Evolutionary conservation across 2,888 invertebrate species (phyloP), one percentile per base, ranked within the genome.

Genomic region (Calameuta pallipes): DNA sequence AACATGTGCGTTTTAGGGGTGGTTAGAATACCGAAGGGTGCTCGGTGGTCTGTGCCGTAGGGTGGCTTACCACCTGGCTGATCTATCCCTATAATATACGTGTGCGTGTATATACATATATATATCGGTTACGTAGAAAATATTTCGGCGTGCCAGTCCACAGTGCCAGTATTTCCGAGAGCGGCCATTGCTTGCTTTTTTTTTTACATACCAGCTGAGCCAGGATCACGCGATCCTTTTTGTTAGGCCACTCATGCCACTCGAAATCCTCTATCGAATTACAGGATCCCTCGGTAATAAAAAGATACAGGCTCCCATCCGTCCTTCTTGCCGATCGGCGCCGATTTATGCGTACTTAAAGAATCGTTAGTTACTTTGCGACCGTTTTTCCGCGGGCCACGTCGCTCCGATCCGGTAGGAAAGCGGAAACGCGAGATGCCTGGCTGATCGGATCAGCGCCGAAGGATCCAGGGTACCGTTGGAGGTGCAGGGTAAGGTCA

Each of bases 21-120:
- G 37, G 56, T 56, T 56, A 56, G 56, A 56, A 56, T 56, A 23
- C 23, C 56, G 56, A 56, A 56, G 56, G 56, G 56, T 23, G 56
- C 56, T 56, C 23, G 56, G 56, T 1, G 56, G 15, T 56, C 23
- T 56, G 37, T 37, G 56, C 23, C 23, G 56, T 56, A 15, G 56
- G 56, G 56, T 56, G 33, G 71, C 15, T 71, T 31, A 84, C 88
- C 88, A 88, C 87, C 88, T 88, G 89, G 88, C 83, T 85, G 84
- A 84, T 85, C 82, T 80, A 83, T 81, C 80, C 84, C 82, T 87
- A 3, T 71, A 15, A 13, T 23, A 12, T 11, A 12, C 11, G 31
- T 70, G 33, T 31, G 71, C 13, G 70, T 11, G 31, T 33, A 33
- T 33, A 33, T 1, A 33, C 3, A 33, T 33, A 33, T 33, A 11